These are phyloP conservation scores for Megaceryle torquata DNA, from an alignment of 2,113 vertebrate species.

Conservation along the genomic window DNA sequence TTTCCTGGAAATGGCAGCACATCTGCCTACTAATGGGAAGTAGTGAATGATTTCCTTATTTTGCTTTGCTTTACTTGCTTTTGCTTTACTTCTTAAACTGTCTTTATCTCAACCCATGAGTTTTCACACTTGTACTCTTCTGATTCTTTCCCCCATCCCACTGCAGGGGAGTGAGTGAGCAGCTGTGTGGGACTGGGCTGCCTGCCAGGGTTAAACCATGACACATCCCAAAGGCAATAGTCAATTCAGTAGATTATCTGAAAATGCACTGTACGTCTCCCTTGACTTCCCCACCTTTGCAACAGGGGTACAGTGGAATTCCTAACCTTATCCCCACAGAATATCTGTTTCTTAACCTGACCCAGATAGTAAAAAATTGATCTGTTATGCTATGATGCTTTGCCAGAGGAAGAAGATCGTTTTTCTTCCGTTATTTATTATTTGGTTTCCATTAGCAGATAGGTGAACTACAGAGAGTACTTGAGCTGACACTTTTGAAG, in stretches of 20 bases:
- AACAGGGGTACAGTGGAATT: not conserved
- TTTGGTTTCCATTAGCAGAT: not conserved
- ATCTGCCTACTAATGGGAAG: not conserved
- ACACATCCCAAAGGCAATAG: not conserved
- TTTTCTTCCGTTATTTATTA: not conserved
- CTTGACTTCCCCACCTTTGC: not conserved
- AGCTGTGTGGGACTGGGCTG: not conserved
- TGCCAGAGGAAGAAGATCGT: not conserved
- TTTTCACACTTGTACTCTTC: not conserved
- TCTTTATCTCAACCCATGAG: not conserved
- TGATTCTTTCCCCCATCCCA: not conserved
- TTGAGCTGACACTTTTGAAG: constrained; percentile 51
- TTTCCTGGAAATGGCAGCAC: not conserved
- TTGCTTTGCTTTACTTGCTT: not conserved
- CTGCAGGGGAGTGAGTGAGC: not conserved
- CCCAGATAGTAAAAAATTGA: not conserved
- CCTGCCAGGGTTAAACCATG: not conserved
- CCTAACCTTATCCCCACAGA: not conserved
- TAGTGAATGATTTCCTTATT: not conserved
- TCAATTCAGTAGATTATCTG: not conserved
- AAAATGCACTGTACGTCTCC: not conserved
- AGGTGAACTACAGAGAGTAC: not conserved
- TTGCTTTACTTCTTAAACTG: not conserved
- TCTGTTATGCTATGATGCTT: not conserved
- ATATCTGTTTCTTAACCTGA: not conserved